phyloP scores from a whole-genome alignment of 2,888 invertebrate species.

The Stenolophus ochropezus region DNA sequence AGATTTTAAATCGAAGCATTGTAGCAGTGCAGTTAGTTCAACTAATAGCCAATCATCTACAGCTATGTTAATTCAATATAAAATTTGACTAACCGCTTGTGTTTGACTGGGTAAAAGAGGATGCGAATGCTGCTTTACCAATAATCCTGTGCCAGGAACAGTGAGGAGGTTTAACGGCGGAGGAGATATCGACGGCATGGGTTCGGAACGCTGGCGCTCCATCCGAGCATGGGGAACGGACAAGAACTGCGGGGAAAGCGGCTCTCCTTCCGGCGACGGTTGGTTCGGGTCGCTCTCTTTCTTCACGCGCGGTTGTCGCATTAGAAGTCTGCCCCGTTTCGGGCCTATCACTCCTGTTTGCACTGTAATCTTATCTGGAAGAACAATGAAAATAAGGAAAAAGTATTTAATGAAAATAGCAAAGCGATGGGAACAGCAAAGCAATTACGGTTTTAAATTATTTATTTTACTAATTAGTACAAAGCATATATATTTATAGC shows the following conservation, averaged over 20 bases:
- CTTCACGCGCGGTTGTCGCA: constrained; percentile 81
- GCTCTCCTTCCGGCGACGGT: constrained; percentile 71
- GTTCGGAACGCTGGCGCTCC: constrained; percentile 78
- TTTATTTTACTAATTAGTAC: constrained; percentile 32
- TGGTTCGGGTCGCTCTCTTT: constrained; percentile 77
- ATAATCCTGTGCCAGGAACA: constrained; percentile 76
- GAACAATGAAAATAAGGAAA: no score
- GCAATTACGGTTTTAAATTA: not conserved
- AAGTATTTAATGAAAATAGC: not conserved
- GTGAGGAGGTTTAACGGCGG: constrained; percentile 75
- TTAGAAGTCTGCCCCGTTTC: constrained; percentile 79
- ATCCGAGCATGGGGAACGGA: constrained; percentile 75
- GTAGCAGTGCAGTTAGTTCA: constrained; percentile 35
- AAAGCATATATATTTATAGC: constrained; percentile 37
- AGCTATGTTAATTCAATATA: constrained; percentile 38
- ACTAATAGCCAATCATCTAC: constrained; percentile 27
- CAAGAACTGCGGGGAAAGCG: constrained; percentile 70
- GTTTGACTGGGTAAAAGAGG: constrained; percentile 78
- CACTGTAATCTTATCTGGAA: constrained; percentile 62
- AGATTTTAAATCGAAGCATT: not conserved
- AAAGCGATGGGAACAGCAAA: not conserved
- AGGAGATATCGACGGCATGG: constrained; percentile 76
- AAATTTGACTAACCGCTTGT: constrained; percentile 65
- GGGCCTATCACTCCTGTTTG: constrained; percentile 73
- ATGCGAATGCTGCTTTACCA: constrained; percentile 82